Percentiles rank a stretch among this genome's conserved stretches.
Conservation (phyloP, 1,140 invertebrate genomes). For the Heliconius hermathena region DNA sequence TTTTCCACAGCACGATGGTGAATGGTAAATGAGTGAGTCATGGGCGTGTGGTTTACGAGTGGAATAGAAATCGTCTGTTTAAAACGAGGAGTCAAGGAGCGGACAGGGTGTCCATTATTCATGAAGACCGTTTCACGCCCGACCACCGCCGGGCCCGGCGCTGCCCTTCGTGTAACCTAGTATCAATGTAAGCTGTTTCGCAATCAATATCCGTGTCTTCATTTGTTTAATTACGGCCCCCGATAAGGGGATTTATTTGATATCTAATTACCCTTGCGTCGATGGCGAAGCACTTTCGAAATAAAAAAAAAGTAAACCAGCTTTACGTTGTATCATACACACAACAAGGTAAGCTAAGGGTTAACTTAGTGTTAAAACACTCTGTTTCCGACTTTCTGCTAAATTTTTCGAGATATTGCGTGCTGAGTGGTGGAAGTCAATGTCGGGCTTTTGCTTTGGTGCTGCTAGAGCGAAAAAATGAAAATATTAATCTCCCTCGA, state of each 20-base stretch:
- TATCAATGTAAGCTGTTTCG: conserved; percentile 65
- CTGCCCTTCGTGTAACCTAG: conserved; percentile 33
- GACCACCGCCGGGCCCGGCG: conserved; percentile 46
- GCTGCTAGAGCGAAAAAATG: no score
- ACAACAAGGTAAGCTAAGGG: no score
- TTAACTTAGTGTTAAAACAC: no score
- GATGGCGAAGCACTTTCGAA: not conserved
- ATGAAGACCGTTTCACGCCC: conserved; percentile 73
- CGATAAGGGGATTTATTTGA: conserved; percentile 50
- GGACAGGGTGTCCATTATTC: conserved; percentile 76
- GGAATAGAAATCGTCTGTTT: conserved; percentile 80
- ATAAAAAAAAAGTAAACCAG: not conserved
- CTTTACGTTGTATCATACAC: no score
- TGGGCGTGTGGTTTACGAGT: conserved; percentile 74
- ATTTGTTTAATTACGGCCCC: conserved; percentile 77
- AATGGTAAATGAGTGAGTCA: conserved; percentile 79
- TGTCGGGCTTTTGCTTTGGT: no score
- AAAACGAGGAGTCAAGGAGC: conserved; percentile 78
- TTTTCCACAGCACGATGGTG: conserved; percentile 76
- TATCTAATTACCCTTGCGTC: conserved; percentile 70
- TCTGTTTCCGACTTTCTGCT: no score
- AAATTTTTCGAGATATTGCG: no score
- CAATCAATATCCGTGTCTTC: conserved; percentile 80
- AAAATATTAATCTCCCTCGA: no score
- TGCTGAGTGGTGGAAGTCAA: no score